phyloP scores from a whole-genome alignment of 2,888 invertebrate species.

The Trypoxylon attenuatum region DNA sequence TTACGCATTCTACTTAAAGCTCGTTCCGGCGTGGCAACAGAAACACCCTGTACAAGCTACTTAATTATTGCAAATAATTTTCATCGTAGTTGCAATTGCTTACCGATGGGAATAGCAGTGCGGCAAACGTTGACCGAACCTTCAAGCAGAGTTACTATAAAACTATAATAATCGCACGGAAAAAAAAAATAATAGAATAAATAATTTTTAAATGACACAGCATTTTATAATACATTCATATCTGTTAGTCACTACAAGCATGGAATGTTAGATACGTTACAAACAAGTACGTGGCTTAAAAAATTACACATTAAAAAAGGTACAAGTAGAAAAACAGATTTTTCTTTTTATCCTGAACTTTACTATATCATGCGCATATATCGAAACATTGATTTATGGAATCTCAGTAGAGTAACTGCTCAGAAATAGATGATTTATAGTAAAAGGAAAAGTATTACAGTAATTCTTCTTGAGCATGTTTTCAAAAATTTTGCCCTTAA shows the following conservation, averaged over 20 bases:
- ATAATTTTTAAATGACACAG: conserved; percentile 51
- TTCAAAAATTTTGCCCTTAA: conserved; percentile 29
- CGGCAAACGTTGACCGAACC: conserved; percentile 8
- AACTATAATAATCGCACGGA: conserved; percentile 36
- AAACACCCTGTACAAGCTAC: conserved; percentile 4
- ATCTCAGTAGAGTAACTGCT: conserved; percentile 19
- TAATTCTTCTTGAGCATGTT: conserved; percentile 33
- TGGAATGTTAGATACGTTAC: conserved; percentile 64
- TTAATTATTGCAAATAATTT: background rate
- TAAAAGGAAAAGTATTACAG: conserved; percentile 19
- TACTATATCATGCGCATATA: conserved; percentile 20
- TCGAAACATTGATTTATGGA: conserved; percentile 20
- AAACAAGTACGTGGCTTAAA: conserved; percentile 37
- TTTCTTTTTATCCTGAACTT: conserved; percentile 23
- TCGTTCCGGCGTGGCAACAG: conserved; percentile 14
- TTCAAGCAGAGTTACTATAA: conserved; percentile 51
- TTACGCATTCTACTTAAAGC: conserved; percentile 24
- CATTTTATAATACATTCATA: conserved; percentile 52
- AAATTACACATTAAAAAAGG: conserved; percentile 34
- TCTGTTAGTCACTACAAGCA: conserved; percentile 57
- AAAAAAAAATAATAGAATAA: conserved; percentile 44
- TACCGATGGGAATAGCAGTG: background rate
- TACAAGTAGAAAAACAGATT: conserved; percentile 38
- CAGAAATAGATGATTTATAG: conserved; percentile 15
- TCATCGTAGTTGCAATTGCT: background rate